Evolutionary conservation across 1,140 invertebrate genomes (phyloP).

Genomic region (Thaumetopoea pityocampa): DNA sequence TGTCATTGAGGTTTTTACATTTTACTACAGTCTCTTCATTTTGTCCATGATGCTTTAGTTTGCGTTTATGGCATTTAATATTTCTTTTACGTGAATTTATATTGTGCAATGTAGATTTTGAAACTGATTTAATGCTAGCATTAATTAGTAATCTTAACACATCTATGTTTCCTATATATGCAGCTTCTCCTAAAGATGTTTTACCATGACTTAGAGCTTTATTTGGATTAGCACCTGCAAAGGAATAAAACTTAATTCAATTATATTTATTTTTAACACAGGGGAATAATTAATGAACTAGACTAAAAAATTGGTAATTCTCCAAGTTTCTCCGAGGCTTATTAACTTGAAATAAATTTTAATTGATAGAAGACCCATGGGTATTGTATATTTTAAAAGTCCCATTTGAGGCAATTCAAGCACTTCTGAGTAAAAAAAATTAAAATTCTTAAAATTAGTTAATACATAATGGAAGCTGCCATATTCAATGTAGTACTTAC

Average conservation of each 20-base stretch:
- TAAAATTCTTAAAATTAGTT: too few species aligned
- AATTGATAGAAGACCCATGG: too few species aligned
- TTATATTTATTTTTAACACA: too few species aligned
- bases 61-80: slow-evolving; percentile 53
- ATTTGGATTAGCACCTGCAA: slow-evolving; percentile 63
- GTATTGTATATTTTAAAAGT: too few species aligned
- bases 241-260: slow-evolving; percentile 10
- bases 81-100: slow-evolving; percentile 34
- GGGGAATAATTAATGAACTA: too few species aligned
- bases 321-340: too few species aligned
- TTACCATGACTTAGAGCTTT: slow-evolving; percentile 51
- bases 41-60: slow-evolving; percentile 31
- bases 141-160: slow-evolving; percentile 49
- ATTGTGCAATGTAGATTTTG: slow-evolving; percentile 14
- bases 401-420: too few species aligned
- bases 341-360: too few species aligned
- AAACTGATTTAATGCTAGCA: slow-evolving; percentile 22
- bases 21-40: slow-evolving; percentile 45
- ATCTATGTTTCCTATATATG: slow-evolving; percentile 42
- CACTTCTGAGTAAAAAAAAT: too few species aligned
- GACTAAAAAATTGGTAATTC: too few species aligned
- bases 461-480: too few species aligned
- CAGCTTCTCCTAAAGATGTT: slow-evolving; percentile 61
- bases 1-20: slow-evolving; percentile 51
- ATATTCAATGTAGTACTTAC: too few species aligned